Conservation (phyloP, 2,888 invertebrate genomes). For the Trimorus sp. region DNA sequence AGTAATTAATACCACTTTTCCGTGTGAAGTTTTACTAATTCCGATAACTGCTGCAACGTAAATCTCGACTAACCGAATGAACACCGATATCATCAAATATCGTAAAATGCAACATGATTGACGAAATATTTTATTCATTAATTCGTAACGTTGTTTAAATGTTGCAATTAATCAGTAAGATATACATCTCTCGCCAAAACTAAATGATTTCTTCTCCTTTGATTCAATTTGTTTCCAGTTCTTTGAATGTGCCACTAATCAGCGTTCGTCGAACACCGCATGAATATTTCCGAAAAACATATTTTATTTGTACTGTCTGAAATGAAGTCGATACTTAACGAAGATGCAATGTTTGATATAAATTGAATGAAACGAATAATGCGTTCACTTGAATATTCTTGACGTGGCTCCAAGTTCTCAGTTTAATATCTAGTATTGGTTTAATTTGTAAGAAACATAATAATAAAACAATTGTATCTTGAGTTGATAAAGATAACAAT, state of each 20-base stretch:
- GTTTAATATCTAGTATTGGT: conserved; percentile 9
- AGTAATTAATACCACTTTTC: conserved; percentile 16
- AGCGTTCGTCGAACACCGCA: conserved; percentile 34
- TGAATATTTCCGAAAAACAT: too few relatives aligned
- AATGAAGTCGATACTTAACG: not conserved
- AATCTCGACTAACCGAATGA: conserved; percentile 46
- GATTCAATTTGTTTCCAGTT: not conserved
- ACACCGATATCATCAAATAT: not conserved
- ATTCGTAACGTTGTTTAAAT: not conserved
- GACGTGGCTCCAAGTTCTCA: not conserved
- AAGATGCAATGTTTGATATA: not conserved
- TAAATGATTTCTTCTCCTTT: conserved; percentile 68
- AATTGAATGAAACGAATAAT: not conserved
- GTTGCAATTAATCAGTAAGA: conserved; percentile 9
- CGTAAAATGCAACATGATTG: not conserved
- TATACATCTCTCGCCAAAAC: not conserved
- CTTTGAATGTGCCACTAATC: conserved; percentile 54
- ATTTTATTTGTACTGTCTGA: not conserved
- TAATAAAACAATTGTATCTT: conserved; percentile 44
- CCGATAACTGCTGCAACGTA: conserved; percentile 55
- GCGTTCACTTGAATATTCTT: not conserved
- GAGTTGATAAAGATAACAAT: conserved; percentile 45
- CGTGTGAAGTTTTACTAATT: conserved; percentile 47
- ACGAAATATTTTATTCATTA: conserved; percentile 12
- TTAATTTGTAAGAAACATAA: conserved; percentile 26